A percentile compares a stretch with the other conserved stretches of the same genome.
These are phyloP conservation scores for Sturnus vulgaris DNA, from an alignment of 2,113 vertebrate species.

Conservation along the genomic window DNA sequence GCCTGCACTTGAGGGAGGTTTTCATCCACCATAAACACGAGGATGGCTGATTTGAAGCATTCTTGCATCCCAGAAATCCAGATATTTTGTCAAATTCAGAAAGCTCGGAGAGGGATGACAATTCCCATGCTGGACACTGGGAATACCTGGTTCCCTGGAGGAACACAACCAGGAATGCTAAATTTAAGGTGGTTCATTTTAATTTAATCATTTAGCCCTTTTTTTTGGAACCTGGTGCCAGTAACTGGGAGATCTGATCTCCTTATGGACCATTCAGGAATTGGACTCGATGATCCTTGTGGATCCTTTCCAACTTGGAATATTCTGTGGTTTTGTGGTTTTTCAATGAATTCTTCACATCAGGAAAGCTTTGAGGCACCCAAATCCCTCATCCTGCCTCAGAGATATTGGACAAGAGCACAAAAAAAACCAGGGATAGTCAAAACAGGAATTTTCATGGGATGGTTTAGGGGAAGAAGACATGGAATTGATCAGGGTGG, in stretches of 20 bases:
- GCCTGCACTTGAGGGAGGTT: background rate
- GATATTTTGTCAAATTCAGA: background rate
- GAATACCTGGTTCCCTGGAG: background rate
- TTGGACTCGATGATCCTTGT: background rate
- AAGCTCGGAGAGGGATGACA: background rate
- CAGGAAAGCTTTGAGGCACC: background rate
- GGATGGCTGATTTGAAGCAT: background rate
- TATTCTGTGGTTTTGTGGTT: background rate
- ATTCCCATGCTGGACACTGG: background rate
- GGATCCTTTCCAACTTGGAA: background rate
- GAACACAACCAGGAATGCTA: background rate
- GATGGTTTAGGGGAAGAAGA: background rate
- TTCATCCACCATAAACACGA: background rate
- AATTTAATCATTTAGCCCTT: background rate
- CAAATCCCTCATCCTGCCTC: background rate
- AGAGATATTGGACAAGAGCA: background rate
- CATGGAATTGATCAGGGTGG: background rate
- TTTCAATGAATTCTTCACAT: background rate
- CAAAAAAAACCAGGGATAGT: accelerated
- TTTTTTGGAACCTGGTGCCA: background rate
- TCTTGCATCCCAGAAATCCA: background rate
- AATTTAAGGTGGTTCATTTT: background rate
- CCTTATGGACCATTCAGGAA: background rate
- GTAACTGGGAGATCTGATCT: background rate
- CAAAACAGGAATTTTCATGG: background rate